Evolutionary conservation across 1,140 invertebrate genomes (phyloP), one percentile per base, ranked within the genome.

Genomic region (Sarcophaga peregrina): DNA sequence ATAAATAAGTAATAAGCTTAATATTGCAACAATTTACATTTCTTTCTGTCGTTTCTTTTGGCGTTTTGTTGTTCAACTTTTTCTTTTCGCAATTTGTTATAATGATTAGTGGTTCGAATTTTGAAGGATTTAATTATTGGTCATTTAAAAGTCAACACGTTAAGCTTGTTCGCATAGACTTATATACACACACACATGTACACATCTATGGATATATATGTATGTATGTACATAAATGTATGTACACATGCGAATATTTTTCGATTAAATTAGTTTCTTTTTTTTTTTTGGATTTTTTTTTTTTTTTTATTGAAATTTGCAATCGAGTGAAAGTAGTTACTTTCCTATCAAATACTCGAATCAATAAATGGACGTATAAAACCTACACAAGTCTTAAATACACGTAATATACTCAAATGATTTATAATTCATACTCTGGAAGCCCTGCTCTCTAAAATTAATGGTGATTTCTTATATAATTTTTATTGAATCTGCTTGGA

Each of bases 91-190:
- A 17, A 78, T 78, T 78, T 78, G 75, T 50, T 78, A 50, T 17
- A 78, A 15, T 78, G 75, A 78, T 78, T 78, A 78, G 75, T 78
- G n/a, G 75, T 78, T 78, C 17, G 75, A 20, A 17, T 68, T 50
- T 78, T 78, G 75, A 78, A 78, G 75, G 75, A 78, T 78, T 78
- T 78, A 78, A 78, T 78, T 78, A 78, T 78, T 50, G 75, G 50
- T 78, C 75, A 50, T 78, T 78, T 17, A 78, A 17, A 15, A 78
- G 75, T 78, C 75, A 78, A 78, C 75, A 78, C 75, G 25, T 78
- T 78, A 20, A 50, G 75, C 48, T 78, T 78, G 48, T 78, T 78
- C 20, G 50, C 47, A 78, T 52, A 50, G 15, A 68, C 58, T 20
- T 8, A 20, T 17, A 68, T 9, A 20, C 58, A 20, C n/a, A 68